phyloP scores from a whole-genome alignment of 2,113 vertebrate species.

The Petrocephalus microphthalmus region DNA sequence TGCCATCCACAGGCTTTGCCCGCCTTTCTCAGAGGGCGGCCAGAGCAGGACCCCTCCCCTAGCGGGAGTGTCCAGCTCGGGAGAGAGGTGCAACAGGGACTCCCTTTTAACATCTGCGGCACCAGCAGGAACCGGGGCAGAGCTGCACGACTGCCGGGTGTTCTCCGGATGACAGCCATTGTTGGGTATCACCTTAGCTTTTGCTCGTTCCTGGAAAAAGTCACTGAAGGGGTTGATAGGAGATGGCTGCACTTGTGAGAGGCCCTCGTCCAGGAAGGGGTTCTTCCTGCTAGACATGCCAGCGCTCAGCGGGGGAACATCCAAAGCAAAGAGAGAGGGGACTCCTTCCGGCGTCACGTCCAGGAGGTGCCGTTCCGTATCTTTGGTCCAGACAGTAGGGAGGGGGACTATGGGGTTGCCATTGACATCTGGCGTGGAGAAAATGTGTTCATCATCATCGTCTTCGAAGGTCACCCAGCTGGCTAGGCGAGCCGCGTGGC shows the following conservation, averaged over 20 bases:
- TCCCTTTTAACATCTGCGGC: slow-evolving; percentile 61
- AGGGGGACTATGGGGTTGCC: slow-evolving; percentile 41
- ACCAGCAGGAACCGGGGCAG: slow-evolving; percentile 41
- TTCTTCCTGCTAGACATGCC: slow-evolving; percentile 67
- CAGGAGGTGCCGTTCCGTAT: slow-evolving; percentile 63
- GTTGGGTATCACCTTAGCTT: slow-evolving; percentile 33
- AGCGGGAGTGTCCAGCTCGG: slow-evolving; percentile 53
- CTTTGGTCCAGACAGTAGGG: slow-evolving; percentile 58
- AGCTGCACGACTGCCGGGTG: slow-evolving; percentile 43
- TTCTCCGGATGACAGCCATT: slow-evolving; percentile 15
- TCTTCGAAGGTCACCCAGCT: slow-evolving; percentile 89
- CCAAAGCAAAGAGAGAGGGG: slow-evolving; percentile 58
- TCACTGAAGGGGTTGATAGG: slow-evolving; percentile 81
- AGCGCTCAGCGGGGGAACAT: slow-evolving; percentile 48
- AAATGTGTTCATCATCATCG: slow-evolving; percentile 61
- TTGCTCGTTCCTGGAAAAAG: slow-evolving; percentile 63
- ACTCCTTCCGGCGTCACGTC: slow-evolving; percentile 67
- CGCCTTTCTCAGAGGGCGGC: slow-evolving; percentile 50
- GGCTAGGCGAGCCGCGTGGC: slow-evolving; percentile 61
- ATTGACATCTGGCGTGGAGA: slow-evolving; percentile 36
- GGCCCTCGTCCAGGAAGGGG: slow-evolving; percentile 74
- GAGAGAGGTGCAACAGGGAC: slow-evolving; percentile 60
- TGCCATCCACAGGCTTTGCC: slow-evolving; percentile 68
- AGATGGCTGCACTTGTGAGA: slow-evolving; percentile 72
- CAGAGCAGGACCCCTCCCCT: slow-evolving; percentile 53